Evolutionary conservation across 1,140 invertebrate species (phyloP), one percentile per base, ranked within the genome.

Genomic region (Drosophila oshimai): DNA sequence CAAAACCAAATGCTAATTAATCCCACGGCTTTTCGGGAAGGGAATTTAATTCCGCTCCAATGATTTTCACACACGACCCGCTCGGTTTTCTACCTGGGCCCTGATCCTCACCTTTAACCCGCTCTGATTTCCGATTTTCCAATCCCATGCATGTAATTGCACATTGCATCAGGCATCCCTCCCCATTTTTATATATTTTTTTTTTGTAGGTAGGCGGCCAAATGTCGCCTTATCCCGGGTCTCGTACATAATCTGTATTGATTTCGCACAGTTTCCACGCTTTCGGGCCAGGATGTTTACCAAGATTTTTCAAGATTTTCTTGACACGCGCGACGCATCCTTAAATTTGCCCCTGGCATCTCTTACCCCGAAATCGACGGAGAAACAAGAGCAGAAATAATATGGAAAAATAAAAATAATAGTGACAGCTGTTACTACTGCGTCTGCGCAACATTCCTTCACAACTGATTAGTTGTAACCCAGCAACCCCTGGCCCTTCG

Each of bases 121-220:
- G 51, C 44, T 62, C 50, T 46, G 53, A 33, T 65, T 80, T 75
- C 28, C 41, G 74, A 75, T 83, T 70, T 65, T 65, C 26, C 17
- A 78, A 86, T 89, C 74, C 74, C 73, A 78, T 54, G 73, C 86
- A 78, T 89, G 76, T 89, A 89, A 89, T 89, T 89, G 68, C 73
- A 69, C 37, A 65, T 79, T 80, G 70, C 75, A 79, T 57, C 70
- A 24, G 17, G 22, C 12, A 31, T 47, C 24, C 7, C 28, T 24
- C 31, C 37, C 54, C 34, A 31, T 49, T 33, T 46, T 45, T 45
- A 17, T 26, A 9, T 29, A 15, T n/a, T 24, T 46, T 26, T n/a
- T n/a, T n/a, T n/a, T n/a, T n/a, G n/a, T 34, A 42, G 42, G 51
- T 22, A 31, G 74, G 47, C 58, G 39, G 47, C 51, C 26, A 54